Evolutionary conservation across 2,113 vertebrate species (phyloP), one percentile per base, ranked within the genome.

Genomic region (Laticauda colubrina): DNA sequence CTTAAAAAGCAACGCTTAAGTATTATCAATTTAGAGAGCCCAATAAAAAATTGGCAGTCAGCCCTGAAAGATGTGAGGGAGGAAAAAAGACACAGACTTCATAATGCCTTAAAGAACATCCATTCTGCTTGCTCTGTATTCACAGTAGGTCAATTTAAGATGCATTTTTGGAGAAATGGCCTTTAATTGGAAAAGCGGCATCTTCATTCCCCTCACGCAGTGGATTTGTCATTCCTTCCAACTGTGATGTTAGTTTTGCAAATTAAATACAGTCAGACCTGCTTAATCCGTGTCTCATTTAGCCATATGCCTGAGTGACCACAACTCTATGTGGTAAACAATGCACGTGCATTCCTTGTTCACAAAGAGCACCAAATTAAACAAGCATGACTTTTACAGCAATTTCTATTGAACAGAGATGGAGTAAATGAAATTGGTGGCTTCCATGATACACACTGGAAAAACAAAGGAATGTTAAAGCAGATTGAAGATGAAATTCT

Each of bases 231-330:
- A 85, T 90, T 0, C 4, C 85, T 64, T 93, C 90, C 93, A 85
- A 29, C 85, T 61, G 69, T 9, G 94, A 54, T 57, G 54, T 95
- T 93, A 91, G 87, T 20, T 53, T 89, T 45, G 90, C 51, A 89
- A 94, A 94, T 89, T 91, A 88, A 94, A 93, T 54, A 29, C 86
- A 53, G 53, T 64, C 88, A 94, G 88, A 91, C 69, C 90, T 93
- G 54, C 54, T 85, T 94, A 90, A 92, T 94, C 89, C 89, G 90
- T 24, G 0, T 59, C 48, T 93, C 45, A 34, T 59, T 93, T 87
- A 29, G 51, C 93, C 26, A 1, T 48, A 39, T 43, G 59, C 59
- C 48, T 64, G 88, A 55, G 23, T 89, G 90, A 85, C 86, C 89
- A 48, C 57, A 94, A 61, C 64, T 87, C 85, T 12, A 3, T 1